These are phyloP conservation scores for Macrotus californicus DNA, from an alignment of 2,113 vertebrate species.

Conservation along the genomic window DNA sequence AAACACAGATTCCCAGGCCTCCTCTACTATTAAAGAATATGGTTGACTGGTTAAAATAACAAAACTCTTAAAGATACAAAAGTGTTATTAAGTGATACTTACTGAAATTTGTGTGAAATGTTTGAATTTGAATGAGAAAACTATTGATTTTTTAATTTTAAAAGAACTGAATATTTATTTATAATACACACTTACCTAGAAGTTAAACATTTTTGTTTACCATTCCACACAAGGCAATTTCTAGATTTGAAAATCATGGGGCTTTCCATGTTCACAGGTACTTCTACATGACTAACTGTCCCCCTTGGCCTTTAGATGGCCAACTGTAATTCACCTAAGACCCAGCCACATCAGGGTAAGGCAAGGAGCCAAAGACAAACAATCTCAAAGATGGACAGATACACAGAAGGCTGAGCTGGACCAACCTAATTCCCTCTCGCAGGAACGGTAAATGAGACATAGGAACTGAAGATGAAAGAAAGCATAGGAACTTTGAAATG, in stretches of 20 bases:
- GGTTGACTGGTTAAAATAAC: not conserved
- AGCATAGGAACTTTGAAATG: not conserved
- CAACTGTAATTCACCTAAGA: not conserved
- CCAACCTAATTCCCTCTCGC: not conserved
- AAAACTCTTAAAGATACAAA: not conserved
- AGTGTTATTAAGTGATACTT: not conserved
- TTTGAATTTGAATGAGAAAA: not conserved
- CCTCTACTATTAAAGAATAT: not conserved
- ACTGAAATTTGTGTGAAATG: not conserved
- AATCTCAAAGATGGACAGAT: not conserved
- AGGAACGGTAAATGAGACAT: not conserved
- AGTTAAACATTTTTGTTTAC: not conserved
- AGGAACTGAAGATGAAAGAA: not conserved
- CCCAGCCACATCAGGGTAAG: not conserved
- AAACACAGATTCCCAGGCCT: not conserved
- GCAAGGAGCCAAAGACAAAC: not conserved
- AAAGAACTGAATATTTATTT: not conserved
- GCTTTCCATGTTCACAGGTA: not conserved
- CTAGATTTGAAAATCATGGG: not conserved
- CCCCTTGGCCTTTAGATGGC: not conserved
- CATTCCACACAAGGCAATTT: not conserved
- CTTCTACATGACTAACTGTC: not conserved
- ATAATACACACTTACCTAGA: not conserved
- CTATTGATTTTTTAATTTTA: not conserved
- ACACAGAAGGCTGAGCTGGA: not conserved